Evolutionary conservation across 1,140 invertebrate genomes (phyloP).

Genomic region (Polyergus mexicanus): DNA sequence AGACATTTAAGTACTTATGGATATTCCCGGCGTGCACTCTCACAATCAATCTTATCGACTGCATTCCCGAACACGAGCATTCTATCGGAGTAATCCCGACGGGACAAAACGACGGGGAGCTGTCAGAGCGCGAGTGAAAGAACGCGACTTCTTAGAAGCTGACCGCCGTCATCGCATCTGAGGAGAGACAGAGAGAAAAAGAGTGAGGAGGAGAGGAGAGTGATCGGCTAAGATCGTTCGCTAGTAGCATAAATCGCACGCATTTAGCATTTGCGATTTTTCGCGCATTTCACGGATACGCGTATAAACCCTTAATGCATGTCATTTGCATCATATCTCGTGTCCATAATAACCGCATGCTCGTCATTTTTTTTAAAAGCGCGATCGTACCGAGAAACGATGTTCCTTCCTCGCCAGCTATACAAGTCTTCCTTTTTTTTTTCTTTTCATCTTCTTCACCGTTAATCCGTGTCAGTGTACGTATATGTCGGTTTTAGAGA

Average conservation of each 20-base stretch:
- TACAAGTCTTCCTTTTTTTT: not conserved
- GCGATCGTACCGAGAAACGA: conserved; percentile 33
- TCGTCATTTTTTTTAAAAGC: conserved; percentile 73
- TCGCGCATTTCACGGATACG: conserved; percentile 69
- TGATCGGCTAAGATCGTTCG: conserved; percentile 76
- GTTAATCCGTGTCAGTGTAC: conserved; percentile 66
- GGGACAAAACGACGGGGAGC: conserved; percentile 50
- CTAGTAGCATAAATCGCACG: conserved; percentile 75
- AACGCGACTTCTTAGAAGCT: conserved; percentile 59
- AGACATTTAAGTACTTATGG: conserved; percentile 47
- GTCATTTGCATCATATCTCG: conserved; percentile 73
- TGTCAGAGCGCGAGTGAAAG: conserved; percentile 53
- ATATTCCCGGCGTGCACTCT: conserved; percentile 21
- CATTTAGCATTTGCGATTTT: conserved; percentile 78
- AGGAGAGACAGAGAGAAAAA: not conserved
- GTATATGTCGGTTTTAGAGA: conserved; percentile 61
- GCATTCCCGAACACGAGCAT: conserved; percentile 37
- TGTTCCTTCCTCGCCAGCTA: conserved; percentile 19
- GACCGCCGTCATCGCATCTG: conserved; percentile 1
- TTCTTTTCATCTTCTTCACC: conserved; percentile 32
- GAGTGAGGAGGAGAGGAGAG: not conserved
- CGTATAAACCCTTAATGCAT: conserved; percentile 71
- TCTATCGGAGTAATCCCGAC: conserved; percentile 43
- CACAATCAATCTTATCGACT: conserved; percentile 54
- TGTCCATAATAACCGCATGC: conserved; percentile 65